Percentiles rank a stretch among this genome's conserved stretches.
These are phyloP conservation scores for Neocrepidodera transversa DNA, from an alignment of 2,888 invertebrate species.

Conservation along the genomic window DNA sequence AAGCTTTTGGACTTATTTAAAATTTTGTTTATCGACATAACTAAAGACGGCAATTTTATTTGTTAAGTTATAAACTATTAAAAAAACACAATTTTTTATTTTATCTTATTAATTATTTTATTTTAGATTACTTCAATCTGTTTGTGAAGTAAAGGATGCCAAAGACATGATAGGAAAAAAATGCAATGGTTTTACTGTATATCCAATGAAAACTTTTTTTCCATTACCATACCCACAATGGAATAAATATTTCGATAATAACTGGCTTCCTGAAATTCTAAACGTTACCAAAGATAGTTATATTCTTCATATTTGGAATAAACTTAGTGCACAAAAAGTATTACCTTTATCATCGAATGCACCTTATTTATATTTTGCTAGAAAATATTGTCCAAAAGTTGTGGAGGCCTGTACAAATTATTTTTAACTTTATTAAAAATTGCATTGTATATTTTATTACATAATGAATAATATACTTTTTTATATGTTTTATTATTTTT, in stretches of 20 bases:
- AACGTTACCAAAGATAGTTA: slow-evolving; percentile 58
- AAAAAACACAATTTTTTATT: too few species aligned
- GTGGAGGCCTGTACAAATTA: slow-evolving; percentile 44
- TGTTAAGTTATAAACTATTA: too few species aligned
- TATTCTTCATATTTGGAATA: slow-evolving; percentile 67
- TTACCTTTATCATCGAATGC: slow-evolving; percentile 59
- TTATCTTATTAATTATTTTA: too few species aligned
- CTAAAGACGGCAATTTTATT: too few species aligned
- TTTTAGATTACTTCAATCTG: slow-evolving; percentile 61
- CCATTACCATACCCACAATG: slow-evolving; percentile 70
- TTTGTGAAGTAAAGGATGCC: slow-evolving; percentile 64
- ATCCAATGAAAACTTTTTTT: slow-evolving; percentile 70
- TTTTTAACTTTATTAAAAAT: not conserved
- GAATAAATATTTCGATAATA: slow-evolving; percentile 66
- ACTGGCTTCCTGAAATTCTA: slow-evolving; percentile 56
- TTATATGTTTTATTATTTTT: too few species aligned
- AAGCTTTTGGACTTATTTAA: too few species aligned
- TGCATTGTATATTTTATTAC: not conserved
- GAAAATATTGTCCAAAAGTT: slow-evolving; percentile 63
- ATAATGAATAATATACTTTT: not conserved
- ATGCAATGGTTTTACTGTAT: slow-evolving; percentile 71
- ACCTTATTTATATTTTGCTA: slow-evolving; percentile 63
- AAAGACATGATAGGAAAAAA: slow-evolving; percentile 63
- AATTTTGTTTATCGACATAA: too few species aligned
- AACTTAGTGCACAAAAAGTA: slow-evolving; percentile 58